Evolutionary conservation across 2,797 vertebrate genomes (phyloP).

Genomic region (Melanotaenia pygmaea): DNA sequence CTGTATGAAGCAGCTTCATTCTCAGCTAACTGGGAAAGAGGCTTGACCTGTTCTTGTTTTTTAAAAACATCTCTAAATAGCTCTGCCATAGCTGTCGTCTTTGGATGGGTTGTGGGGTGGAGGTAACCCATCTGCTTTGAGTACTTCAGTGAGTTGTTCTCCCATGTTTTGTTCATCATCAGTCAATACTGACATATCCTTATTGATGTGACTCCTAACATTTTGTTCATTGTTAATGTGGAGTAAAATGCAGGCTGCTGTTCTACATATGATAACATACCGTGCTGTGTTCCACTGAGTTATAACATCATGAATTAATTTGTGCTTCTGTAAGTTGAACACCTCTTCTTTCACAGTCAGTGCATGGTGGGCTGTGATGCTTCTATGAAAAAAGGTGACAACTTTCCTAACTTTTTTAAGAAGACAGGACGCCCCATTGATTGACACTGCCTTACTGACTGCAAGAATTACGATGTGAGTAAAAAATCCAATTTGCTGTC

Average conservation of each 20-base stretch:
- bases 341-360: not conserved
- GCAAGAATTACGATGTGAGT: not conserved
- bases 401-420: not conserved
- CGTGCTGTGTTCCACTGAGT: too few species aligned
- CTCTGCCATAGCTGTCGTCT: too few species aligned
- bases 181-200: not conserved
- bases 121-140: too few species aligned
- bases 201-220: too few species aligned
- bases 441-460: slow-evolving; percentile 3
- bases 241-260: too few species aligned
- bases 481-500: not conserved
- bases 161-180: not conserved
- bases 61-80: too few species aligned
- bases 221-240: too few species aligned
- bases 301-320: not conserved
- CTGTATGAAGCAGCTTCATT: too few species aligned
- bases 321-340: not conserved
- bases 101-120: too few species aligned
- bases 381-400: not conserved
- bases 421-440: not conserved
- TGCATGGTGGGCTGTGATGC: not conserved
- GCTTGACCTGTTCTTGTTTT: too few species aligned
- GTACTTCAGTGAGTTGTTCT: not conserved
- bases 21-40: too few species aligned
- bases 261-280: too few species aligned